A percentile compares a stretch with the other conserved stretches of the same genome.
Evolutionary conservation across 2,113 vertebrate genomes (phyloP).

Genomic region (Sialia sialis): DNA sequence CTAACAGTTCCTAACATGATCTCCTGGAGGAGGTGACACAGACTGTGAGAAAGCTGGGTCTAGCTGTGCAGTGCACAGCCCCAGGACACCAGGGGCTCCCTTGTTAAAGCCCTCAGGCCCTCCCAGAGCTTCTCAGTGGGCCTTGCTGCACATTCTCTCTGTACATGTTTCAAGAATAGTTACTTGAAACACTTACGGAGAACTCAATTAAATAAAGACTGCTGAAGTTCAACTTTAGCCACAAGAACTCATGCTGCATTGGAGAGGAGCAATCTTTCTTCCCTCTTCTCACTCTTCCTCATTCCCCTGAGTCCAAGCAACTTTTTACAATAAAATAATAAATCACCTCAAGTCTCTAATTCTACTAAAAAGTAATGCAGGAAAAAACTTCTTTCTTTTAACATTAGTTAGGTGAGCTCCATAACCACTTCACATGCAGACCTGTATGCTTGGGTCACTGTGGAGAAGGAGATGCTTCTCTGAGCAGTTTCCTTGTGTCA

Average conservation of each 20-base stretch:
- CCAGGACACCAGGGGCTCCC: neutral
- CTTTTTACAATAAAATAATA: neutral
- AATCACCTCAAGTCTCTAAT: neutral
- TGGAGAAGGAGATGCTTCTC: neutral
- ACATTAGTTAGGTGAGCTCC: neutral
- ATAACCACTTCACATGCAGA: neutral
- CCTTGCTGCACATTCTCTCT: neutral
- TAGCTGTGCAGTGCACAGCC: neutral
- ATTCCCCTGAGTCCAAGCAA: neutral
- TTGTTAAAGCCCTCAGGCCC: neutral
- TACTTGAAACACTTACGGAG: neutral
- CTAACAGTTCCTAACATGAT: neutral
- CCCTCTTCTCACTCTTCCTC: neutral
- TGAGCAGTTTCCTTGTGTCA: neutral
- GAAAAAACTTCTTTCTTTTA: neutral
- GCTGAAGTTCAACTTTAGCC: neutral
- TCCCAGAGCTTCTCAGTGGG: neutral
- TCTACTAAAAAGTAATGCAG: neutral
- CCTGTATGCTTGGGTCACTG: neutral
- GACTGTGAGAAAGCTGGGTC: neutral
- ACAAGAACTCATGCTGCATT: neutral
- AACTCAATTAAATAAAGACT: neutral
- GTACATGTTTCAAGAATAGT: neutral
- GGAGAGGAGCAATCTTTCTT: neutral
- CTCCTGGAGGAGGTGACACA: fast-evolving